phyloP scores from a whole-genome alignment of 2,113 vertebrate species.

The Aythya baeri region DNA sequence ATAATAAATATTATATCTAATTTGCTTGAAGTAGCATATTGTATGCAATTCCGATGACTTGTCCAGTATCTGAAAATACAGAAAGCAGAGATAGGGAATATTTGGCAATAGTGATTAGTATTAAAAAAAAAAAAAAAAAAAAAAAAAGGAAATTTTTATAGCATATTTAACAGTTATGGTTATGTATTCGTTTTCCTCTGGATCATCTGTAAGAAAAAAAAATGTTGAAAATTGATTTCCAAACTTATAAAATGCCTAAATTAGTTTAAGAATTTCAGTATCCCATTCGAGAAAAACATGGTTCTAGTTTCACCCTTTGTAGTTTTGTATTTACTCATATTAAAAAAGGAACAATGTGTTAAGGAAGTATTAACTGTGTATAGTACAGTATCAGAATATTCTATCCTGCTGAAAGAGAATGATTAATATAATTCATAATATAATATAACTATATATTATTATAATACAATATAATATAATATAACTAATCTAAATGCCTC shows the following conservation, averaged over 20 bases:
- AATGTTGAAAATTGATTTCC: not conserved
- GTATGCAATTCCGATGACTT: not conserved
- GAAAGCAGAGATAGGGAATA: not conserved
- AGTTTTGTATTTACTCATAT: not conserved
- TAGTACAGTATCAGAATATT: not conserved
- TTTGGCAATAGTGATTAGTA: not conserved
- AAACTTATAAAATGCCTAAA: not conserved
- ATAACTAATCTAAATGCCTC: not conserved
- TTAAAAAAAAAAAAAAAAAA: not conserved
- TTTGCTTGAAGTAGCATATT: not conserved
- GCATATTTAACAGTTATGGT: not conserved
- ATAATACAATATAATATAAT: too few species aligned
- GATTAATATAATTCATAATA: not conserved
- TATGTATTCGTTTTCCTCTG: not conserved
- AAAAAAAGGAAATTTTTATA: not conserved
- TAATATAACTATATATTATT: too few species aligned
- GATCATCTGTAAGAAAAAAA: not conserved
- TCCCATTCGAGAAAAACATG: not conserved
- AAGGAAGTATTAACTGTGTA: not conserved
- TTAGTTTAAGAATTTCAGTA: not conserved
- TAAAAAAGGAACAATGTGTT: not conserved
- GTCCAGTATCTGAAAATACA: not conserved
- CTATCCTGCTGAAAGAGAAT: not conserved
- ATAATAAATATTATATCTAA: conserved; percentile 30
- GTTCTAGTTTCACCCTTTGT: not conserved